Evolutionary conservation across 2,113 vertebrate genomes (phyloP).

Genomic region (Etheostoma cragini): DNA sequence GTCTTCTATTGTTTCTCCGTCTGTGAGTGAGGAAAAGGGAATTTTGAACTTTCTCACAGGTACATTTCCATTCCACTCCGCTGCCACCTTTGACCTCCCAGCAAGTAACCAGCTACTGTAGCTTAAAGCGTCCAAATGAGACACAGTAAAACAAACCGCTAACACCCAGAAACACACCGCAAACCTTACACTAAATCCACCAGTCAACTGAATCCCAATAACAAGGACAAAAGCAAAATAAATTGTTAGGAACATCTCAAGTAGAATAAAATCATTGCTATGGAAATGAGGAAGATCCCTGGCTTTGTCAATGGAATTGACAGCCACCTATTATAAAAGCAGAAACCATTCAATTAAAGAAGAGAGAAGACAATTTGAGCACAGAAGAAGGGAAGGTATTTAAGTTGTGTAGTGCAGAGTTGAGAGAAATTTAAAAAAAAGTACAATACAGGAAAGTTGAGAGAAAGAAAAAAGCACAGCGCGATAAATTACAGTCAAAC

Average conservation of each 20-base stretch:
- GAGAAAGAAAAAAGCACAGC: not conserved
- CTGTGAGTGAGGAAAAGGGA: not conserved
- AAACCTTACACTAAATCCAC: not conserved
- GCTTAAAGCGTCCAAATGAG: not conserved
- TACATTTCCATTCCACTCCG: not conserved
- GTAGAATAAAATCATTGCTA: not conserved
- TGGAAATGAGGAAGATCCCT: not conserved
- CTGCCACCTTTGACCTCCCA: constrained; percentile 12
- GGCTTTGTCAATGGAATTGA: not conserved
- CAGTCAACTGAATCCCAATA: not conserved
- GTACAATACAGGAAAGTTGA: not conserved
- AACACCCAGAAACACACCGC: not conserved
- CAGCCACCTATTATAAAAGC: not conserved
- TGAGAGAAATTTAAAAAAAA: not conserved
- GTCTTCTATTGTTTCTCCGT: constrained; percentile 2
- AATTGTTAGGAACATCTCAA: not conserved
- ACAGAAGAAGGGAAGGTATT: not conserved
- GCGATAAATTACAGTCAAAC: not conserved
- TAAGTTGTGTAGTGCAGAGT: not conserved
- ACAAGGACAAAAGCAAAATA: not conserved
- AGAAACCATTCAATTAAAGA: not conserved
- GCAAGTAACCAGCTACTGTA: not conserved
- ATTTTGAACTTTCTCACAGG: not conserved
- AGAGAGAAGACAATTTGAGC: not conserved
- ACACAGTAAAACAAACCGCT: not conserved